phyloP scores from a whole-genome alignment of 2,888 invertebrate genomes.

The Pseudeuparius sepicola region DNA sequence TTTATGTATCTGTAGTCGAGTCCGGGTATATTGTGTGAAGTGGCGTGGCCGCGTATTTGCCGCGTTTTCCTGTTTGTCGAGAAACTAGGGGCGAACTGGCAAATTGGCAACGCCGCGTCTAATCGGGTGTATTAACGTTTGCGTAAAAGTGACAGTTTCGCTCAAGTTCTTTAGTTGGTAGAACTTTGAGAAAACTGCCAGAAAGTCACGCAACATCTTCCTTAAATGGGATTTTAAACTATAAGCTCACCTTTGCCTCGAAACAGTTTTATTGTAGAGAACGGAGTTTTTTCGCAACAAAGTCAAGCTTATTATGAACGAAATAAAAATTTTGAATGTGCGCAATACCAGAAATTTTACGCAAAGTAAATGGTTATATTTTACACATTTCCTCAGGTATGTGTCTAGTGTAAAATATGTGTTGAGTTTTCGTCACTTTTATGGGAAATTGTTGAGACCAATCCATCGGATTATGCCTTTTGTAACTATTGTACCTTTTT shows the following conservation, averaged over 20 bases:
- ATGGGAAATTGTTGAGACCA: slow-evolving; percentile 35
- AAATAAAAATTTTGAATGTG: no score
- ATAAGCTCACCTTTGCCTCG: no score
- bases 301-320: no score
- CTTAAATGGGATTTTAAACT: no score
- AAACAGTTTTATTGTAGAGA: no score
- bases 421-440: slow-evolving; percentile 33
- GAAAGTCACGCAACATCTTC: slow-evolving; percentile 28
- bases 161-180: slow-evolving; percentile 14
- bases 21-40: no score
- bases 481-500: slow-evolving; percentile 35
- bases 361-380: slow-evolving; percentile 23
- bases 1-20: slow-evolving; percentile 24
- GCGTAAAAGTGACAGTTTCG: slow-evolving; percentile 24
- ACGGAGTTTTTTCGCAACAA: no score
- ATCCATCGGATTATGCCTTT: slow-evolving; percentile 35
- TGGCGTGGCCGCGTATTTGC: no score
- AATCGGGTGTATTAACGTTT: slow-evolving; percentile 26
- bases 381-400: slow-evolving; percentile 23
- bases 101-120: no score
- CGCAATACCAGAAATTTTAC: slow-evolving; percentile 25
- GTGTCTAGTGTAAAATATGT: slow-evolving; percentile 27
- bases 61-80: no score
- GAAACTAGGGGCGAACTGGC: no score
- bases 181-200: slow-evolving; percentile 25